A percentile compares a stretch with the other conserved stretches of the same genome.
phyloP scores from a whole-genome alignment of 2,113 vertebrate genomes.

The human (Homo sapiens) region DNA sequence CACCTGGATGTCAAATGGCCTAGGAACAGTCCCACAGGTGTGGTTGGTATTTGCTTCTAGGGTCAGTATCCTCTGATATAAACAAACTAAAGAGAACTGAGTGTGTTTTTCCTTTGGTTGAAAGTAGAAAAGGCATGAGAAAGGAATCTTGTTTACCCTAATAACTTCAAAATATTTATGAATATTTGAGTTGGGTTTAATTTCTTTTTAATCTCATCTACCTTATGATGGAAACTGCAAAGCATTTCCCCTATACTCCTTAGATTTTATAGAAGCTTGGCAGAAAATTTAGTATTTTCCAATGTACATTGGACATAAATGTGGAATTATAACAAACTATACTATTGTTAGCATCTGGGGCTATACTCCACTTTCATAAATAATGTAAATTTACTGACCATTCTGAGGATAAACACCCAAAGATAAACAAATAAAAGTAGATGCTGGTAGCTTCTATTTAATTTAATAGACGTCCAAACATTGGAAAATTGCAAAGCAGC shows the following conservation, averaged over 20 bases:
- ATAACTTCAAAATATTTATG: not conserved
- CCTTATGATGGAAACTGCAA: not conserved
- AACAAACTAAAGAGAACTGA: not conserved
- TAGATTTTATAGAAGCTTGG: not conserved
- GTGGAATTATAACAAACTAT: not conserved
- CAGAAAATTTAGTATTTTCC: not conserved
- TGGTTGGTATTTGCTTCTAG: not conserved
- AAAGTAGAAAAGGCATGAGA: not conserved
- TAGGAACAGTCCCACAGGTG: not conserved
- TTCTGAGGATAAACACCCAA: not conserved
- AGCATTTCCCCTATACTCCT: not conserved
- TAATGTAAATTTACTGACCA: not conserved
- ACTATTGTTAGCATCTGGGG: not conserved
- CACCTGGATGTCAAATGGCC: not conserved
- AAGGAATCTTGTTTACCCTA: slow-evolving; percentile 4
- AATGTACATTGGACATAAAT: not conserved
- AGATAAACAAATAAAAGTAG: not conserved
- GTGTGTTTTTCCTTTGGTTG: not conserved
- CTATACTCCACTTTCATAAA: not conserved
- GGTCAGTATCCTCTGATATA: not conserved
- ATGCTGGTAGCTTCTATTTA: not conserved
- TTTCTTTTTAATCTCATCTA: not conserved
- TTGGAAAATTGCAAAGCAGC: not conserved
- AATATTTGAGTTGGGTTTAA: not conserved
- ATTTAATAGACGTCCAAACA: not conserved